Evolutionary conservation across 2,113 vertebrate genomes (phyloP), one percentile per base, ranked within the genome.

Genomic region (Gracilinanus agilis): DNA sequence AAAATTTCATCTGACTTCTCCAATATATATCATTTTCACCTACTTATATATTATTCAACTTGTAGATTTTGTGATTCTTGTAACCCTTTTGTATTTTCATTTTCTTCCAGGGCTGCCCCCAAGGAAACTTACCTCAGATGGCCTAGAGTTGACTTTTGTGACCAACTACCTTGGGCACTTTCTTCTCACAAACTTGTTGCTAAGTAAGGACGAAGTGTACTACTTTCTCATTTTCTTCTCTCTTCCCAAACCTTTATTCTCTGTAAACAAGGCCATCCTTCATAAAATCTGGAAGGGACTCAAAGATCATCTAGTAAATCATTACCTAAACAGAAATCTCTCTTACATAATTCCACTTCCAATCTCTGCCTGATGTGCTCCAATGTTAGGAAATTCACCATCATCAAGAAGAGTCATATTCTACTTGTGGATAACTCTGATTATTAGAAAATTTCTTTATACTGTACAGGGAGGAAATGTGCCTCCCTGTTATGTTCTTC

Each of bases 91-190:
- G 23, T 53, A 9, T 92, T 92, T 10, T 96, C 12, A 4, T 91
- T 12, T 58, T 58, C 34, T 56, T 40, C 88, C 96, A 99, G 99
- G 99, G 88, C 92, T 99, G 61, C 98, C 99, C 0, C 97, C 40
- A 0, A 94, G n/a, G 34, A 0, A 94, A 55, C 92, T 99, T 29
- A 99, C 99, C 0, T 53, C 98, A 0, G 99, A 99, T 44, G 99
- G 99, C 0, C 96, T 99, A 91, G 99, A 99, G 0, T 7, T 95
- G 88, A 98, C 98, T 27, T 99, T 99, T 54, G 96, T 99, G 96
- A 99, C 99, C 94, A 99, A 99, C 95, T 98, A 99, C 95, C 91
- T 99, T 54, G 99, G 99, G 1, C 98, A 99, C 0, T 99, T 99
- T 97, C 98, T 99, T 83, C 99, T 99, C 95, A 99, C 99, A 96